phyloP scores from a whole-genome alignment of 2,797 vertebrate species.

The Cynodonichthys magdalenae region DNA sequence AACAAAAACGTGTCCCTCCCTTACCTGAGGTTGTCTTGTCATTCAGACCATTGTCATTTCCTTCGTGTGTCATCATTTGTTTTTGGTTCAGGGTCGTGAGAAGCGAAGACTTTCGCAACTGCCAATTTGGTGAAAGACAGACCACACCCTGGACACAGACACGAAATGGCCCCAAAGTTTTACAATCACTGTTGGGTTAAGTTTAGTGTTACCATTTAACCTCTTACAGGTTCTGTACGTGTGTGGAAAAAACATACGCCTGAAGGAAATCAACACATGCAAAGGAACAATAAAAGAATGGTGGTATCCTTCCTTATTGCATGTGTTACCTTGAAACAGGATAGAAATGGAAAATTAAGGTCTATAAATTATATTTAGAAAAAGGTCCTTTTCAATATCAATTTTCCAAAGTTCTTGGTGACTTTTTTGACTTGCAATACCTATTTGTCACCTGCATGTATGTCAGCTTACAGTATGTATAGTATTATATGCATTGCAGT shows the following conservation, averaged over 20 bases:
- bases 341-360: no score
- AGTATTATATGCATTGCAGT: no score
- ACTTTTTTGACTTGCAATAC: no score
- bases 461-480: no score
- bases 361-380: no score
- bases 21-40: slow-evolving; percentile 27
- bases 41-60: slow-evolving; percentile 27
- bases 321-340: no score
- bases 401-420: no score
- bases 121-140: neutral
- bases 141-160: slow-evolving; percentile 1
- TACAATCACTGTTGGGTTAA: neutral
- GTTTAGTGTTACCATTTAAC: neutral
- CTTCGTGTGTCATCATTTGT: slow-evolving; percentile 2
- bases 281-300: no score
- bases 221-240: no score
- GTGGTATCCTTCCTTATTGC: no score
- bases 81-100: slow-evolving; percentile 1
- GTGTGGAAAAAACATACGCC: neutral
- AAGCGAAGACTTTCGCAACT: neutral
- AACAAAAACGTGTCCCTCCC: slow-evolving; percentile 2
- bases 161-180: neutral
- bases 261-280: neutral
- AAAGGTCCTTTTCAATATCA: no score
- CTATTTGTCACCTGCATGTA: no score